Evolutionary conservation across 1,140 invertebrate genomes (phyloP).

Genomic region (Venturia canescens): DNA sequence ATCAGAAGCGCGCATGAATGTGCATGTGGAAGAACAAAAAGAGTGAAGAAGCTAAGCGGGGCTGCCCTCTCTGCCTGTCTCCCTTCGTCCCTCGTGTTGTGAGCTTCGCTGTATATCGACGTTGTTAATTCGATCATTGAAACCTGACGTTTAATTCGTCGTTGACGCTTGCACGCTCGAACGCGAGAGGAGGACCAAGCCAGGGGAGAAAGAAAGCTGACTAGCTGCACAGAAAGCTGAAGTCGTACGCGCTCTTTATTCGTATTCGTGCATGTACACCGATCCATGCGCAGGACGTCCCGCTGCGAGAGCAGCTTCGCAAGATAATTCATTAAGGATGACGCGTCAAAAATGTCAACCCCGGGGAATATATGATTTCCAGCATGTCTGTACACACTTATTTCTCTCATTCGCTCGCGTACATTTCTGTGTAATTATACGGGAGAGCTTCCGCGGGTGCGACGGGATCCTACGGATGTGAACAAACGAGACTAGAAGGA

Average conservation of each 20-base stretch:
- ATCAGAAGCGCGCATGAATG: background rate
- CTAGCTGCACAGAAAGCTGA: background rate
- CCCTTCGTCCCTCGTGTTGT: background rate
- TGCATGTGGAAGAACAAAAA: background rate
- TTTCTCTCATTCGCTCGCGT: constrained; percentile 18
- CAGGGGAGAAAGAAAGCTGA: constrained; percentile 48
- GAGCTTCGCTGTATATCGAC: background rate
- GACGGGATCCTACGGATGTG: background rate
- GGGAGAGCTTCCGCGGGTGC: constrained; percentile 26
- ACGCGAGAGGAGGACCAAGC: constrained; percentile 13
- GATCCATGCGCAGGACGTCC: constrained; percentile 39
- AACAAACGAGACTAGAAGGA: background rate
- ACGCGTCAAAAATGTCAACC: constrained; percentile 53
- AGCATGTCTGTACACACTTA: background rate
- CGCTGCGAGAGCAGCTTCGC: constrained; percentile 52
- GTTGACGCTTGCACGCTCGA: constrained; percentile 20
- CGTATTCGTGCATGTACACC: constrained; percentile 2
- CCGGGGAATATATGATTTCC: background rate
- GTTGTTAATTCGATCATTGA: constrained; percentile 58
- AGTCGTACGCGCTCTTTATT: constrained; percentile 1
- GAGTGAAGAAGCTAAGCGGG: background rate
- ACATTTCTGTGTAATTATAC: constrained; percentile 39
- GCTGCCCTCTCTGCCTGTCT: background rate
- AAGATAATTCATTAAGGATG: constrained; percentile 60
- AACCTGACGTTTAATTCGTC: constrained; percentile 55